Conservation (phyloP, 2,797 vertebrate genomes). For the Tapirus indicus region DNA sequence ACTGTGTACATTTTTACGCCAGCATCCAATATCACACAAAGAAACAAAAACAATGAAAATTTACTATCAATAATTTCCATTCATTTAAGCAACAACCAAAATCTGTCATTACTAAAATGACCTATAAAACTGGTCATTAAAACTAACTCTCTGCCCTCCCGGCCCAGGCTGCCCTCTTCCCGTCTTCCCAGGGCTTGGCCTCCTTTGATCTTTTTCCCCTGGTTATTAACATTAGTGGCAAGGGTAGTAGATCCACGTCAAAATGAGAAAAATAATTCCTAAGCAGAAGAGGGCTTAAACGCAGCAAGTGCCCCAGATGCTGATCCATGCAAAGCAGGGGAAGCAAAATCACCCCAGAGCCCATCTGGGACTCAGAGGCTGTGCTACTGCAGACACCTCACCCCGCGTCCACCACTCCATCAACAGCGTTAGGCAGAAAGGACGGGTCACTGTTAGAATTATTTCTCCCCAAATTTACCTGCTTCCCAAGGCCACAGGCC, state of each 20-base stretch:
- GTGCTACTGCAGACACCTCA: neutral
- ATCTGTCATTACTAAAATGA: constrained; percentile 76
- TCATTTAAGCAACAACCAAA: constrained; percentile 59
- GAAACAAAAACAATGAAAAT: constrained; percentile 63
- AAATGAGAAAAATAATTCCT: constrained; percentile 85
- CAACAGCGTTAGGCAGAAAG: neutral
- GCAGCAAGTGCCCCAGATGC: constrained; percentile 58
- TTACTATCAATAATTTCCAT: constrained; percentile 69
- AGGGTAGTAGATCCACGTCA: constrained; percentile 80
- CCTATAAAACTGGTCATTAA: constrained; percentile 80
- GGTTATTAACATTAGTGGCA: constrained; percentile 86
- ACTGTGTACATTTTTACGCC: neutral
- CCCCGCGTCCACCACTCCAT: neutral
- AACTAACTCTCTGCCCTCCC: constrained; percentile 77
- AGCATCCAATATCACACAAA: constrained; percentile 23
- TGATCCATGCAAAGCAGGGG: neutral
- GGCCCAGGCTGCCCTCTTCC: constrained; percentile 76
- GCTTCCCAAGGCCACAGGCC: constrained; percentile 2
- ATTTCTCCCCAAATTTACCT: neutral
- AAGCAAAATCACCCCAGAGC: neutral
- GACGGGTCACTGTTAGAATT: neutral
- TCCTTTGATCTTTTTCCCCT: constrained; percentile 87
- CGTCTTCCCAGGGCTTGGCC: constrained; percentile 85
- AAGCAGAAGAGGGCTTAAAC: constrained; percentile 77
- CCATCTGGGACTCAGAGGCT: neutral